Percentiles rank a stretch among this genome's conserved stretches.
phyloP scores from a whole-genome alignment of 2,797 vertebrate species.

The Squalus acanthias region DNA sequence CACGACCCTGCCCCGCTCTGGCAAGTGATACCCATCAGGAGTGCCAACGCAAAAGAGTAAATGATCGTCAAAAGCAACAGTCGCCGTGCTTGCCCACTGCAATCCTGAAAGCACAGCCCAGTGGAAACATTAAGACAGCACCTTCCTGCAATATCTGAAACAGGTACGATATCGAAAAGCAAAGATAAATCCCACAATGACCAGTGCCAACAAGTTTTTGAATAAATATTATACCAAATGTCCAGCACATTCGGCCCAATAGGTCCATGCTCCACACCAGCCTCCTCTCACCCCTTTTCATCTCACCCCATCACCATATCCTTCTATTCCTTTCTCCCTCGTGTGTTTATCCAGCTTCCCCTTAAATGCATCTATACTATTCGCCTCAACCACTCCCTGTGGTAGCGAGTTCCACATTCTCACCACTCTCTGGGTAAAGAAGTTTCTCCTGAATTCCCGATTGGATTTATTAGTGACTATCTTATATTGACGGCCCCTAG shows the following conservation, averaged over 20 bases:
- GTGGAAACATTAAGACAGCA: neutral
- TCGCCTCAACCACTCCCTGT: neutral
- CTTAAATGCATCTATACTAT: neutral
- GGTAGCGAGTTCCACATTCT: neutral
- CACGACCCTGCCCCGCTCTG: no score
- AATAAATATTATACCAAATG: no score
- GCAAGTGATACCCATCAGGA: neutral
- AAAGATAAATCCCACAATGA: neutral
- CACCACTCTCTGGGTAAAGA: neutral
- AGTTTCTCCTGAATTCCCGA: neutral
- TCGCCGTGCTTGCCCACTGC: neutral
- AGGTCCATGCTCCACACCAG: neutral
- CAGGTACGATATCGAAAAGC: neutral
- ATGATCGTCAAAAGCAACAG: no score
- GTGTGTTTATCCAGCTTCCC: neutral
- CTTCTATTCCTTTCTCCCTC: neutral
- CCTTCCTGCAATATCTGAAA: neutral
- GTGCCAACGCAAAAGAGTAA: neutral
- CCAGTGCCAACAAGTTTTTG: neutral
- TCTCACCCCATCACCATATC: neutral
- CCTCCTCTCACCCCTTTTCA: neutral
- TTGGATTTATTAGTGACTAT: neutral
- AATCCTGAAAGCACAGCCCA: neutral
- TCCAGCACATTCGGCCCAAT: neutral
- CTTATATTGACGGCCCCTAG: no score